phyloP scores from a whole-genome alignment of 2,797 vertebrate genomes.

The Falco peregrinus region DNA sequence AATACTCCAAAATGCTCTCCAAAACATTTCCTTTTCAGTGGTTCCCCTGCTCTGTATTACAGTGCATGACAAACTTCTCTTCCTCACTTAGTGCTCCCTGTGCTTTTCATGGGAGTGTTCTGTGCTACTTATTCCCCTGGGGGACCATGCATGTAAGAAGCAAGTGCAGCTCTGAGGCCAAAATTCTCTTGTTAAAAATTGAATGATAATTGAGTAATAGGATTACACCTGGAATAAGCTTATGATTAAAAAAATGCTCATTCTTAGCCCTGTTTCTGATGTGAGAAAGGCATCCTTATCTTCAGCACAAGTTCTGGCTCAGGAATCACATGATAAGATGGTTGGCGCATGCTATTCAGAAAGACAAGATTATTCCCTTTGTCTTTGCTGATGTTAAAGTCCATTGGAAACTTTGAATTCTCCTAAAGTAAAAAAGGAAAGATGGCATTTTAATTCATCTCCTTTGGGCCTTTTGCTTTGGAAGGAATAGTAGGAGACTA shows the following conservation, averaged over 20 bases:
- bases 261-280: background rate
- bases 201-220: background rate
- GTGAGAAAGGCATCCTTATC: background rate
- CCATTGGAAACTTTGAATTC: background rate
- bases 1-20: background rate
- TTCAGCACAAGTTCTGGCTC: background rate
- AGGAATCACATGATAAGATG: background rate
- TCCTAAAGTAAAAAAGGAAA: background rate
- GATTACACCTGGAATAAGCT: background rate
- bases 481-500: background rate
- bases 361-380: background rate
- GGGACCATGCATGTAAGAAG: background rate
- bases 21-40: background rate
- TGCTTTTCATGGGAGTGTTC: background rate
- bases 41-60: background rate
- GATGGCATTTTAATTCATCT: background rate
- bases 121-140: background rate
- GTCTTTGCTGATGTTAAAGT: background rate
- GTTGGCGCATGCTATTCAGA: background rate
- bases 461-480: background rate
- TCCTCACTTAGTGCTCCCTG: background rate
- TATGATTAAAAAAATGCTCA: background rate
- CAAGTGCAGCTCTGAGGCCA: background rate
- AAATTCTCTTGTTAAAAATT: background rate
- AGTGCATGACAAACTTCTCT: background rate